Evolutionary conservation across 1,140 invertebrate species (phyloP).

Genomic region (Zaprionus kolodkinae): DNA sequence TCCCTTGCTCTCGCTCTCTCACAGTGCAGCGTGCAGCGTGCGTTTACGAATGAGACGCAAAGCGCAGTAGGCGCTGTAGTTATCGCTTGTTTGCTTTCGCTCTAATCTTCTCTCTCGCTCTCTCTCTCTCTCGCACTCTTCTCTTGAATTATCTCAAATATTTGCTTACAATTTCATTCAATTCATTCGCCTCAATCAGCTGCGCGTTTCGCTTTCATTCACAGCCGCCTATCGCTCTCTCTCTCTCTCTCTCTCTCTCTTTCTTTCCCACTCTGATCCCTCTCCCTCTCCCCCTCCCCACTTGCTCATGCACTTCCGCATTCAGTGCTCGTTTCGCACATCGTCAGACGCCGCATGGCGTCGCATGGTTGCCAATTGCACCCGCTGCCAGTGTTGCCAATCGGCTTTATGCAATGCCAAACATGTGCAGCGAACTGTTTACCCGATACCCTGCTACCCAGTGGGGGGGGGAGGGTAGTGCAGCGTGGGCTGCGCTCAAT

Average conservation of each 20-base stretch:
- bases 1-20: no score
- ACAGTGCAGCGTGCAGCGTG: no score
- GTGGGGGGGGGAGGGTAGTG: background rate
- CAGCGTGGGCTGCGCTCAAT: no score
- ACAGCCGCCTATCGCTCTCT: background rate
- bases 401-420: slow-evolving; percentile 7
- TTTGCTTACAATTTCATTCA: background rate
- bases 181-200: slow-evolving; percentile 2
- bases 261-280: background rate
- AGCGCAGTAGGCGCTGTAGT: background rate
- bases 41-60: background rate
- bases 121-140: background rate
- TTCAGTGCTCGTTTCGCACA: slow-evolving; percentile 24
- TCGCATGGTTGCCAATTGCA: slow-evolving; percentile 10
- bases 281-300: background rate
- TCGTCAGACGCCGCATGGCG: background rate
- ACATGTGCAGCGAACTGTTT: background rate
- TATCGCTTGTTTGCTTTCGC: background rate
- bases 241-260: background rate
- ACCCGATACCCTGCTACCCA: background rate
- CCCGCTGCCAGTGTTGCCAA: slow-evolving; percentile 6
- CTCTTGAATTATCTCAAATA: background rate
- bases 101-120: background rate
- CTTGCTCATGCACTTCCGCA: slow-evolving; percentile 34
- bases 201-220: slow-evolving; percentile 16